These are phyloP conservation scores for Apantesis nais DNA, from an alignment of 2,888 invertebrate species.

Conservation along the genomic window DNA sequence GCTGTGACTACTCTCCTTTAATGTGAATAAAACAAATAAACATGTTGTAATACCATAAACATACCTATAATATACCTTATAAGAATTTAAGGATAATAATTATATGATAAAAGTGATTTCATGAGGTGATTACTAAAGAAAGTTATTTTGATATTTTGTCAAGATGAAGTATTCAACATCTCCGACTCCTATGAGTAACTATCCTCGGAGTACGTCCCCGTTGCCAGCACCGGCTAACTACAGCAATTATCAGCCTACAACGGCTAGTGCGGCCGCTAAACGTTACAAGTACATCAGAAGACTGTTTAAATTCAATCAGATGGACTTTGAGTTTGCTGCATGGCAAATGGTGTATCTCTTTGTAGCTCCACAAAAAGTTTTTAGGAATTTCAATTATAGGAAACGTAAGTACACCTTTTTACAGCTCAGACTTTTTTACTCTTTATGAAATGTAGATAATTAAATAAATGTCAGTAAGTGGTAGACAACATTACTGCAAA, in stretches of 20 bases:
- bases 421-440: background rate
- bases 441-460: too few species aligned
- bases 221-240: conserved; percentile 89
- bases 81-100: conserved; percentile 22
- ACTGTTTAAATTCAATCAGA: conserved; percentile 96
- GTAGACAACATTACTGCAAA: too few species aligned
- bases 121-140: conserved; percentile 35
- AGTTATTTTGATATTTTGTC: conserved; percentile 15
- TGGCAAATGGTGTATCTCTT: conserved; percentile 99
- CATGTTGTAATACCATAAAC: conserved; percentile 30
- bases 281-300: conserved; percentile 94
- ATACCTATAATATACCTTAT: conserved; percentile 16
- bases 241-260: conserved; percentile 88
- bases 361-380: conserved; percentile 97
- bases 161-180: conserved; percentile 88
- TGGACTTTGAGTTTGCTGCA: conserved; percentile 99
- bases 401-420: conserved; percentile 91
- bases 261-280: conserved; percentile 93
- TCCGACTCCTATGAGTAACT: conserved; percentile 80
- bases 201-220: conserved; percentile 87
- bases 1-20: conserved; percentile 31
- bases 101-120: conserved; percentile 23
- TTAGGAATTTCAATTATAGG: conserved; percentile 98
- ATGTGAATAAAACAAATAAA: conserved; percentile 45
- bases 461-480: background rate